Evolutionary conservation across 2,797 vertebrate genomes (phyloP).

Genomic region (Jordanella pulchra): DNA sequence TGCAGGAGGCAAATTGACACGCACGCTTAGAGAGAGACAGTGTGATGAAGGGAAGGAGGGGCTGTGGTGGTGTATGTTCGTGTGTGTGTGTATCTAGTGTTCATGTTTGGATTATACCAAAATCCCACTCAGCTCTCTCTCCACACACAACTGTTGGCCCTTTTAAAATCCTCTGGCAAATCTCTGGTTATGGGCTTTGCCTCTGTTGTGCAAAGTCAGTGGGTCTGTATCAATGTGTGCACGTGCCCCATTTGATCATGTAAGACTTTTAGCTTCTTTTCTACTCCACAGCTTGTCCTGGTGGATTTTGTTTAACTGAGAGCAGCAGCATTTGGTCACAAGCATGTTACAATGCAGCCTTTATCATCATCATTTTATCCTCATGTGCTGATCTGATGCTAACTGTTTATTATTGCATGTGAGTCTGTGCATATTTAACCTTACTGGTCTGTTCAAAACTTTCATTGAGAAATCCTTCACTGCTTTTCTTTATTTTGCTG

Average conservation of each 20-base stretch:
- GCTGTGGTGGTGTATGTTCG: background rate
- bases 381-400: slow-evolving; percentile 7
- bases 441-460: slow-evolving; percentile 3
- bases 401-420: background rate
- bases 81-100: slow-evolving; percentile 62
- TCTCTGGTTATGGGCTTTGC: slow-evolving; percentile 60
- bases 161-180: slow-evolving; percentile 67
- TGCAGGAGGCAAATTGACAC: slow-evolving; percentile 47
- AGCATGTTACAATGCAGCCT: slow-evolving; percentile 37
- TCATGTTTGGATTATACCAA: slow-evolving; percentile 77
- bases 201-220: slow-evolving; percentile 49
- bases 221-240: slow-evolving; percentile 30
- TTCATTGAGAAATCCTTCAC: background rate
- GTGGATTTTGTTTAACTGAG: slow-evolving; percentile 11
- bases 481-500: background rate
- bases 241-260: slow-evolving; percentile 28
- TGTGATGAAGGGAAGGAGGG: slow-evolving; percentile 18
- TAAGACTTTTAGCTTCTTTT: slow-evolving; percentile 15
- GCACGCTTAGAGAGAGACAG: slow-evolving; percentile 18
- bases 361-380: slow-evolving; percentile 24
- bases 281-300: slow-evolving; percentile 6
- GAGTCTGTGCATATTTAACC: background rate
- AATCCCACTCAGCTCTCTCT: slow-evolving; percentile 57
- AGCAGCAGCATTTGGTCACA: slow-evolving; percentile 19
- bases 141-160: slow-evolving; percentile 45